Evolutionary conservation across 2,113 vertebrate genomes (phyloP), one percentile per base, ranked within the genome.

Genomic region (Boleophthalmus pectinirostris): DNA sequence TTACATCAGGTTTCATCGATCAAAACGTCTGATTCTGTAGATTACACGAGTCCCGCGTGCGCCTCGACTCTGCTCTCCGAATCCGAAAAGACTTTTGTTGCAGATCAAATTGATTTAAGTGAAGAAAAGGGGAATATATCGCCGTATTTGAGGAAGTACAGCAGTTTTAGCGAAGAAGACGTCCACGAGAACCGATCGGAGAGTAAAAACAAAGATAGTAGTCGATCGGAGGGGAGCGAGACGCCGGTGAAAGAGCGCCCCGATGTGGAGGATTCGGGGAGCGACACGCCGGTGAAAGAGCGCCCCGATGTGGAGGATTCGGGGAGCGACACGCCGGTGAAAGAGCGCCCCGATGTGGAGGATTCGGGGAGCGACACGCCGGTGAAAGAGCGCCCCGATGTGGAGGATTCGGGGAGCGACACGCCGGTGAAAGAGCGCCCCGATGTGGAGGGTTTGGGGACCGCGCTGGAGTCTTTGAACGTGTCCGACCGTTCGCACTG

Each of bases 371-470:
- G 63, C 77, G 79, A 8, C 15, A 33, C 24, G 5, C 61, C 33
- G 61, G 33, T n/a, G 2, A 66, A 79, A 69, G 88, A 89, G 64
- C 24, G 20, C 51, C 6, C 9, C 6, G 20, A 54, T 11, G 51
- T 93, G 5, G 91, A 91, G 45, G 90, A 92, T 69, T 79, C n/a
- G 12, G 61, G 20, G 18, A 64, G 20, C 33, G 29, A 8, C 15
- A 33, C 24, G 5, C 61, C 33, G 61, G 33, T n/a, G 2, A 66
- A 79, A 69, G 88, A 89, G 64, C 24, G 20, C 51, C 6, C 9
- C 6, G 20, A 54, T 11, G 51, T 93, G 5, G 91, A 91, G 45
- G 90, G 92, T 69, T 79, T 94, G 25, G 90, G 74, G 23, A 90
- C 65, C 77, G 79, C 93, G 67, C 89, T 83, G 15, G 80, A 88